A percentile compares a stretch with the other conserved stretches of the same genome.
Conservation (phyloP, 1,140 invertebrate genomes). For the Drosophila subobscura region DNA sequence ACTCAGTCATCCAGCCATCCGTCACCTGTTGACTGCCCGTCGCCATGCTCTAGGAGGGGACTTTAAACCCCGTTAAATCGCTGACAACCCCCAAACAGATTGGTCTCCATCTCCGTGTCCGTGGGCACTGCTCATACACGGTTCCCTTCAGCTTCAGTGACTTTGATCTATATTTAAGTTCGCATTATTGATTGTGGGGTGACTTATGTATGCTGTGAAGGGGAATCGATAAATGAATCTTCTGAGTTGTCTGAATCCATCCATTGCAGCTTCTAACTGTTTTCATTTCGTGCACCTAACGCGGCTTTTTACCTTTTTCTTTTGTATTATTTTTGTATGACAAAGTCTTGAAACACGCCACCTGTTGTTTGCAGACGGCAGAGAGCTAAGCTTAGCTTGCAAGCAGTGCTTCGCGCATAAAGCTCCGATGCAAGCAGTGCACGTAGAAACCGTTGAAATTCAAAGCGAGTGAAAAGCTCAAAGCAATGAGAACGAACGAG, state of each 20-base stretch:
- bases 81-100: slow-evolving; percentile 7
- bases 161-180: slow-evolving; percentile 74
- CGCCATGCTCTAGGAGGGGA: neutral
- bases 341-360: too few relatives aligned
- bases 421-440: neutral
- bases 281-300: too few relatives aligned
- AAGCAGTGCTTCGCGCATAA: too few relatives aligned
- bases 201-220: slow-evolving; percentile 3
- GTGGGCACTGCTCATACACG: slow-evolving; percentile 47
- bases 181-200: slow-evolving; percentile 31
- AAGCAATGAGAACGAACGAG: slow-evolving; percentile 4
- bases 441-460: neutral
- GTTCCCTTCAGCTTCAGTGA: slow-evolving; percentile 43
- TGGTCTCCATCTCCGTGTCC: slow-evolving; percentile 7
- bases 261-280: too few relatives aligned
- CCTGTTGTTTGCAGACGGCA: too few relatives aligned
- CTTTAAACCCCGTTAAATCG: slow-evolving; percentile 32
- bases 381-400: neutral
- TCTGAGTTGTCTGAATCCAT: too few relatives aligned
- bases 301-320: too few relatives aligned
- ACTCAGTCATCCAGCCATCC: too few relatives aligned
- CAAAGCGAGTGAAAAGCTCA: neutral
- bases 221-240: slow-evolving; percentile 9
- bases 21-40: slow-evolving; percentile 31
- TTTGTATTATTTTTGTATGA: too few relatives aligned